Conservation (phyloP, 2,888 invertebrate genomes). For the Cataglyphis cursor region DNA sequence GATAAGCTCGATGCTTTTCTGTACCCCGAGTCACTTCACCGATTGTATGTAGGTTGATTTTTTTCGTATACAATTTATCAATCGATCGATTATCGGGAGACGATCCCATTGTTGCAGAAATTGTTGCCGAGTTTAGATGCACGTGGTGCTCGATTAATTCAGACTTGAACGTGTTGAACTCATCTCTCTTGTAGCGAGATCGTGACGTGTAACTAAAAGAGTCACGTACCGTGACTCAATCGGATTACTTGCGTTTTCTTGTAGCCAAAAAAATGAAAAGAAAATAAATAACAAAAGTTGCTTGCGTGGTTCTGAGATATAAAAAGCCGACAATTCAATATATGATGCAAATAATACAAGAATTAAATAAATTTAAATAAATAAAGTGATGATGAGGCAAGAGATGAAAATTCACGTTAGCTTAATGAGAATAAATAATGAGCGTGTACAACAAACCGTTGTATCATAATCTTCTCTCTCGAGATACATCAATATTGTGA, state of each 20-base stretch:
- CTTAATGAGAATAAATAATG: not conserved
- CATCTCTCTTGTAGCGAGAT: not conserved
- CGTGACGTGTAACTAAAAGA: not conserved
- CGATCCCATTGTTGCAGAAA: not conserved
- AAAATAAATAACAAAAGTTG: not conserved
- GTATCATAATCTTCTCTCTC: not conserved
- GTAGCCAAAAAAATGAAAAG: not conserved
- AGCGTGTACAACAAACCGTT: not conserved
- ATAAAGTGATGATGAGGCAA: not conserved
- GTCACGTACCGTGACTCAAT: not conserved
- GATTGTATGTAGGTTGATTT: conserved; percentile 12
- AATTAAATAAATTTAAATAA: not conserved
- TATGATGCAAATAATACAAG: not conserved
- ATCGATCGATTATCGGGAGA: conserved; percentile 19
- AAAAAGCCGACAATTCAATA: not conserved
- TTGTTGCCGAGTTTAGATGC: conserved; percentile 11
- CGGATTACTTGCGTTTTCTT: not conserved
- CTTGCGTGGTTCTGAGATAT: not conserved
- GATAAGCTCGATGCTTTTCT: conserved; percentile 27
- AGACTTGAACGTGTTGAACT: not conserved
- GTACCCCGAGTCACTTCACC: conserved; percentile 9
- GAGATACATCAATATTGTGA: not conserved
- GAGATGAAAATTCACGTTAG: not conserved
- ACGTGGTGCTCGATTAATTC: not conserved
- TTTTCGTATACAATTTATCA: conserved; percentile 27